phyloP scores from a whole-genome alignment of 2,888 invertebrate genomes.

The Brachycybe producta region DNA sequence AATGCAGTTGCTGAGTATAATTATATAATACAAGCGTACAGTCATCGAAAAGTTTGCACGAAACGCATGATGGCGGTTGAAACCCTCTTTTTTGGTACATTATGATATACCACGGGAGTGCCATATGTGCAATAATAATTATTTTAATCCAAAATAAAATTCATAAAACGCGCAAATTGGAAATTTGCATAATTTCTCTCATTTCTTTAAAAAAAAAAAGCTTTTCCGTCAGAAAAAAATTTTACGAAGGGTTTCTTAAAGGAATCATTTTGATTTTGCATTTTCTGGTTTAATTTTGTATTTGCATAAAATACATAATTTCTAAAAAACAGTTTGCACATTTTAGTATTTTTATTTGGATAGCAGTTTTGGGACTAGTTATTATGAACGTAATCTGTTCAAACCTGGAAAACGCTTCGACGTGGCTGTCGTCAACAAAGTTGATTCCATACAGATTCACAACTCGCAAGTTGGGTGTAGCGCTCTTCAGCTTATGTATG shows the following conservation, averaged over 20 bases:
- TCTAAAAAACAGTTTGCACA: no score
- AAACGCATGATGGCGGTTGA: no score
- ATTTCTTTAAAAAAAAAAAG: not conserved
- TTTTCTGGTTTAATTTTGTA: not conserved
- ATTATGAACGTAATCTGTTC: not conserved
- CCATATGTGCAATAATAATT: no score
- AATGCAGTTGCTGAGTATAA: conserved; percentile 23
- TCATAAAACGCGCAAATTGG: no score
- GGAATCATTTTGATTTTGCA: no score
- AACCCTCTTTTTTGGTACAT: no score
- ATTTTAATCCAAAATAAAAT: not conserved
- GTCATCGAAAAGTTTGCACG: not conserved
- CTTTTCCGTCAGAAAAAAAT: no score
- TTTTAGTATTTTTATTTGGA: not conserved
- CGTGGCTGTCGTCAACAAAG: conserved; percentile 96
- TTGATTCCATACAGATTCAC: conserved; percentile 98
- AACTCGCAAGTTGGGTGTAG: conserved; percentile 90
- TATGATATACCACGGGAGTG: no score
- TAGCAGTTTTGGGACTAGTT: not conserved
- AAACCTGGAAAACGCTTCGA: conserved; percentile 66
- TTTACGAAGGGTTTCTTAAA: no score
- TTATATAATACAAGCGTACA: no score
- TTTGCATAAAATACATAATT: not conserved
- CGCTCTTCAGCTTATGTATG: conserved; percentile 94
- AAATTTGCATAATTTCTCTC: no score